Percentiles rank a stretch among this genome's conserved stretches.
phyloP scores from a whole-genome alignment of 2,113 vertebrate genomes.

The Zapornia atra region DNA sequence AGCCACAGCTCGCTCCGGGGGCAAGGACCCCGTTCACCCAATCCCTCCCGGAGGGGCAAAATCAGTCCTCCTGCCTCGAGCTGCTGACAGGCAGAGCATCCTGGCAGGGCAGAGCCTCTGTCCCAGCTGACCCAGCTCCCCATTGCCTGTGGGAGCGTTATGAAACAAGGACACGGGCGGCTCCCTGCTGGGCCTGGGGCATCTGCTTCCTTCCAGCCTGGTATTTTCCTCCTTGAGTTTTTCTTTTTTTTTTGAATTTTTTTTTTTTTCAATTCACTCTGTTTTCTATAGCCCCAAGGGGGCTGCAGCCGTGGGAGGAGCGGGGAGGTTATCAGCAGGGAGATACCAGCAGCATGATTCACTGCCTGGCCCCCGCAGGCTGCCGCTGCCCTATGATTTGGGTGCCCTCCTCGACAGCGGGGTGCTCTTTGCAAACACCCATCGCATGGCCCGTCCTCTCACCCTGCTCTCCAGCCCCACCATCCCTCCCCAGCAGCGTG shows the following conservation, averaged over 20 bases:
- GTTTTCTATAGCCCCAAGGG: conserved; percentile 20
- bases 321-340: conserved; percentile 37
- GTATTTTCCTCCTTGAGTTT: conserved; percentile 24
- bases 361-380: background rate
- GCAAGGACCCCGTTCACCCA: background rate
- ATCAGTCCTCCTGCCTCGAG: background rate
- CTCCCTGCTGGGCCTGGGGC: background rate
- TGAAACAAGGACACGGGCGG: background rate
- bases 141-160: fast-evolving
- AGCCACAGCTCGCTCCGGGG: background rate
- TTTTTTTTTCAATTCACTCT: background rate
- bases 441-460: background rate
- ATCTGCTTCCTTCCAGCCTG: background rate
- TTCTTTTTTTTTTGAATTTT: background rate
- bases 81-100: background rate
- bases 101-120: background rate
- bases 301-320: conserved; percentile 25
- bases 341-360: conserved; percentile 65
- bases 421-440: background rate
- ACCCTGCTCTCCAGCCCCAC: background rate
- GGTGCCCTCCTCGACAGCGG: background rate
- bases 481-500: background rate
- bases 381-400: background rate
- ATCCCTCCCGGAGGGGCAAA: background rate
- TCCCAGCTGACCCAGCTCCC: background rate